These are phyloP conservation scores for Palloptera scutellata DNA, from an alignment of 2,888 invertebrate species.

Conservation along the genomic window DNA sequence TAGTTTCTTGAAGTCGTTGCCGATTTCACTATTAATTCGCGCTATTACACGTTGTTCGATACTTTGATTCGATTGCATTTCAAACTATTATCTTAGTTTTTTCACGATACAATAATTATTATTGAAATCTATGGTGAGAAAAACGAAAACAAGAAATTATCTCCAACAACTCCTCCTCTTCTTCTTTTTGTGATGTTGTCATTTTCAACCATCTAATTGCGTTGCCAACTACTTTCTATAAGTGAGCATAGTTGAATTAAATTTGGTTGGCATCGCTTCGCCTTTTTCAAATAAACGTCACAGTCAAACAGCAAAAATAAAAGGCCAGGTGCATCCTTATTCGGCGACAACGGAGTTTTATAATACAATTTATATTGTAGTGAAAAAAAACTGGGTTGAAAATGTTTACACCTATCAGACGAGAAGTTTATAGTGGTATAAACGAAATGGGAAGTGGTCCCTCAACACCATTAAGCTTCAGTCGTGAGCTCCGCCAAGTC, in stretches of 20 bases:
- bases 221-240: not conserved
- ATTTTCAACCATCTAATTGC: not conserved
- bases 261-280: not conserved
- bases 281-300: not conserved
- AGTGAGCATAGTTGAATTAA: not conserved
- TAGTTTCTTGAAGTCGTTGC: conserved; percentile 67
- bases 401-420: conserved; percentile 56
- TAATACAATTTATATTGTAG: no score
- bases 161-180: no score
- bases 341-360: no score
- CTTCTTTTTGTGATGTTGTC: not conserved
- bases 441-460: conserved; percentile 31
- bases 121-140: no score
- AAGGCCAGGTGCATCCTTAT: not conserved
- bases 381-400: conserved; percentile 12
- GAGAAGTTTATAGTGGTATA: conserved; percentile 34
- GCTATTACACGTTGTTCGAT: conserved; percentile 62
- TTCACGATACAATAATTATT: no score
- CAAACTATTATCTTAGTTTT: not conserved
- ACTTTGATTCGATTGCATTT: conserved; percentile 30
- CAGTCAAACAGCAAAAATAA: not conserved
- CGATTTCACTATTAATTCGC: conserved; percentile 68
- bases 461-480: conserved; percentile 52
- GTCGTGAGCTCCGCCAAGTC: conserved; percentile 70
- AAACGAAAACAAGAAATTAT: not conserved